Evolutionary conservation across 2,888 invertebrate species (phyloP).

Genomic region (Nephrocerus scutellatus): DNA sequence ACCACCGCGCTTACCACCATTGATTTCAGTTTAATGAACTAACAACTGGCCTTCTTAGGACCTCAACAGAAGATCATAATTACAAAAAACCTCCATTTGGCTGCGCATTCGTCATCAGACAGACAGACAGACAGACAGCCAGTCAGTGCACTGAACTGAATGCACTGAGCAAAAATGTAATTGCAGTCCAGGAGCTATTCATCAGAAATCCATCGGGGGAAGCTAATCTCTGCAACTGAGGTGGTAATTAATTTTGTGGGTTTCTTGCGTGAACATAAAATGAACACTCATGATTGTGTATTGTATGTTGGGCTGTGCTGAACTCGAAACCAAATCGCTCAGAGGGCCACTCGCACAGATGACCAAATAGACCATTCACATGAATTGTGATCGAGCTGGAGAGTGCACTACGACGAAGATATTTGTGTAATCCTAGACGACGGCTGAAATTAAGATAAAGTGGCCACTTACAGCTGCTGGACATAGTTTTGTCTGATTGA

Average conservation of each 20-base stretch:
- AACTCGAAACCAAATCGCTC: slow-evolving; percentile 21
- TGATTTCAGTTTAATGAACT: slow-evolving; percentile 22
- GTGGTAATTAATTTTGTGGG: slow-evolving; percentile 25
- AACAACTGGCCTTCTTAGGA: slow-evolving; percentile 21
- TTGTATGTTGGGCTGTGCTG: too few species aligned
- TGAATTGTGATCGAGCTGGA: too few species aligned
- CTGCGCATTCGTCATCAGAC: too few species aligned
- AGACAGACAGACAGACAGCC: too few species aligned
- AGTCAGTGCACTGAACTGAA: too few species aligned
- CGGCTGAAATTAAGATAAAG: slow-evolving; percentile 24
- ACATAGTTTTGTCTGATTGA: slow-evolving; percentile 23
- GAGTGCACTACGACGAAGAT: too few species aligned
- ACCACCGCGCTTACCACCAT: too few species aligned
- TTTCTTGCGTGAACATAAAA: slow-evolving; percentile 13
- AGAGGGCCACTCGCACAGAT: slow-evolving; percentile 20
- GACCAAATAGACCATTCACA: too few species aligned
- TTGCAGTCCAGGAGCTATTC: slow-evolving; percentile 23
- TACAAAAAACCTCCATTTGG: too few species aligned
- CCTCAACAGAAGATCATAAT: slow-evolving; percentile 25
- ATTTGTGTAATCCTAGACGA: slow-evolving; percentile 23
- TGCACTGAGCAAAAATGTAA: slow-evolving; percentile 22
- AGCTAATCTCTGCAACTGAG: slow-evolving; percentile 23
- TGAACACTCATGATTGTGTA: slow-evolving; percentile 10
- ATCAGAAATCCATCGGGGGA: slow-evolving; percentile 24
- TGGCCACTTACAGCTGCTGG: slow-evolving; percentile 23